phyloP scores from a whole-genome alignment of 2,797 vertebrate species.

The Girardinus metallicus region DNA sequence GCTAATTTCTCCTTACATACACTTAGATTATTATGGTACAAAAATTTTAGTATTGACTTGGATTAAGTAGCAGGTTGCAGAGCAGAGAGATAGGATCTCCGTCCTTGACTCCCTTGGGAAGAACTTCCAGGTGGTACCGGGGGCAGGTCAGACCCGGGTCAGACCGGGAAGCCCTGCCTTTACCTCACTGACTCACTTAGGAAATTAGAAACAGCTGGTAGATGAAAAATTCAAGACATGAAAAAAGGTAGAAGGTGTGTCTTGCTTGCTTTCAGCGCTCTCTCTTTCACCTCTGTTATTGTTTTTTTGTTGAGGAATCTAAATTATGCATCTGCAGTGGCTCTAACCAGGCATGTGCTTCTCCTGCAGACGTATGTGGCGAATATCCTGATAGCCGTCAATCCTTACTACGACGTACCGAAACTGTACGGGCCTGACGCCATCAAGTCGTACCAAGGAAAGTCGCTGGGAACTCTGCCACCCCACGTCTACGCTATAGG shows the following conservation, averaged over 20 bases:
- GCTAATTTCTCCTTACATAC: background rate
- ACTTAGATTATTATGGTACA: background rate
- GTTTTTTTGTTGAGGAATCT: conserved; percentile 28
- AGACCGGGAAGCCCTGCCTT: conserved; percentile 48
- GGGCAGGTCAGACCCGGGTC: conserved; percentile 41
- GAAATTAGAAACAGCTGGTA: conserved; percentile 62
- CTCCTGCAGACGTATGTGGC: conserved; percentile 92
- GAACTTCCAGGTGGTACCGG: conserved; percentile 59
- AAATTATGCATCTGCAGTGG: conserved; percentile 20
- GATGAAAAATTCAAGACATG: conserved; percentile 30
- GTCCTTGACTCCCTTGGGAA: conserved; percentile 32
- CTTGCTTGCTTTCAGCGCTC: conserved; percentile 1
- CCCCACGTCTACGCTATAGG: conserved; percentile 97
- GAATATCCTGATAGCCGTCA: conserved; percentile 98
- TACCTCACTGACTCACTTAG: conserved; percentile 57
- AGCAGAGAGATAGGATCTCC: conserved; percentile 40
- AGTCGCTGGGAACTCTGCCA: conserved; percentile 92
- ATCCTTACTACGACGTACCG: conserved; percentile 95
- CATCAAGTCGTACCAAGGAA: conserved; percentile 92
- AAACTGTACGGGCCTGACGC: conserved; percentile 90
- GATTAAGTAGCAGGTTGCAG: conserved; percentile 30
- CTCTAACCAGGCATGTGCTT: conserved; percentile 18
- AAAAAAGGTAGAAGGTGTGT: conserved; percentile 33
- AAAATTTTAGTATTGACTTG: conserved; percentile 18
- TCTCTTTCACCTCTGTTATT: conserved; percentile 31